Percentiles rank a stretch among this genome's conserved stretches.
Evolutionary conservation across 2,888 invertebrate genomes (phyloP).

Genomic region (Mantis religiosa): DNA sequence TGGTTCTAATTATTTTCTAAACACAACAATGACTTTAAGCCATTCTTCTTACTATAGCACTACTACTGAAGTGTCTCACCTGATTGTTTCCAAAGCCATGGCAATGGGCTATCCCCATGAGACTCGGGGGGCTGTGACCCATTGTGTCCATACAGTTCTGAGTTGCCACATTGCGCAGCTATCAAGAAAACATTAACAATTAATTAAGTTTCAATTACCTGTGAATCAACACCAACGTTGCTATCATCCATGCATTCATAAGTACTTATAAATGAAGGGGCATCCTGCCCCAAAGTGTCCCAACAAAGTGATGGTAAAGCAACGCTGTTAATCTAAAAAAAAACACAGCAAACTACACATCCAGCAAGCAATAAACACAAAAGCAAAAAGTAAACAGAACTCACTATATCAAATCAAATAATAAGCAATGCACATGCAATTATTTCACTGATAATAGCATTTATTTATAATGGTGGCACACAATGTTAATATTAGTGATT

Average conservation of each 20-base stretch:
- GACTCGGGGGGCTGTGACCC: conserved; percentile 86
- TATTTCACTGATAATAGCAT: no score
- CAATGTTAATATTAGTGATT: no score
- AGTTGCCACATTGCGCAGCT: conserved; percentile 74
- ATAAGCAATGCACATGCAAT: no score
- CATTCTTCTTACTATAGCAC: neutral
- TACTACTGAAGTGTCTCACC: conserved; percentile 41
- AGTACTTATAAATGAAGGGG: conserved; percentile 29
- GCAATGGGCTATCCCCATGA: conserved; percentile 86
- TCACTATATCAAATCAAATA: no score
- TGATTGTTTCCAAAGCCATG: conserved; percentile 94
- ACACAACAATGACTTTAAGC: no score
- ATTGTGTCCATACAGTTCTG: conserved; percentile 87
- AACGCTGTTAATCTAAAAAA: conserved; percentile 30
- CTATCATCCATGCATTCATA: conserved; percentile 28
- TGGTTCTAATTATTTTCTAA: no score
- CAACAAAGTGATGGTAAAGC: conserved; percentile 30
- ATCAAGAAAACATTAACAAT: conserved; percentile 31
- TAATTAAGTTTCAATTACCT: neutral
- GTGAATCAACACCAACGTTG: conserved; percentile 17
- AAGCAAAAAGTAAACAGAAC: neutral
- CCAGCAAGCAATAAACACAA: neutral
- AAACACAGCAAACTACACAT: neutral
- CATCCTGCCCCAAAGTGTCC: conserved; percentile 32
- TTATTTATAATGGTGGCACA: no score